A percentile compares a stretch with the other conserved stretches of the same genome.
Conservation (phyloP, 1,140 invertebrate species). For the Zeugodacus cucurbitae region DNA sequence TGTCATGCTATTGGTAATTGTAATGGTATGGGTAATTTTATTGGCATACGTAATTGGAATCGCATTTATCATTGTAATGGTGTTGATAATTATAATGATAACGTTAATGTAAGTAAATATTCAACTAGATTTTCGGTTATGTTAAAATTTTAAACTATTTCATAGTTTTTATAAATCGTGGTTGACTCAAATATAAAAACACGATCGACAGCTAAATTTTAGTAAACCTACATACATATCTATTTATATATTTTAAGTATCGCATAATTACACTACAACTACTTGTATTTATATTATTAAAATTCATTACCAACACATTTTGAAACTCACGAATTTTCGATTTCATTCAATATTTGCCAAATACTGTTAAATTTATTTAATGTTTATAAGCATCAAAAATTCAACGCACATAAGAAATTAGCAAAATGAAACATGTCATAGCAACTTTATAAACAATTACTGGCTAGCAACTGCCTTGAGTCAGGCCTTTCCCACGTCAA, state of each 20-base stretch:
- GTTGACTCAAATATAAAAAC: too few species aligned
- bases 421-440: not conserved
- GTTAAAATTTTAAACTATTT: too few species aligned
- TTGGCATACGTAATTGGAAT: too few species aligned
- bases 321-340: not conserved
- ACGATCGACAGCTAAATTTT: too few species aligned
- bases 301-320: not conserved
- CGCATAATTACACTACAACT: not conserved
- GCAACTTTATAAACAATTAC: not conserved
- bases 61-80: too few species aligned
- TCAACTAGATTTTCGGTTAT: too few species aligned
- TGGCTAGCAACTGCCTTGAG: not conserved
- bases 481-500: not conserved
- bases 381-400: not conserved
- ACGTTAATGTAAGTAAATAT: too few species aligned
- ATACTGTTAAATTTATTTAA: not conserved
- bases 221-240: too few species aligned
- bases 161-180: too few species aligned
- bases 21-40: too few species aligned
- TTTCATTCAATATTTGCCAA: not conserved
- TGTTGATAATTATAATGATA: too few species aligned
- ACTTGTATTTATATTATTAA: not conserved
- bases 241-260: too few species aligned
- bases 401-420: not conserved
- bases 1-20: not conserved